Base-by-base conservation (phyloP, 1,140 invertebrate genomes). In the Papilio glaucus region DNA sequence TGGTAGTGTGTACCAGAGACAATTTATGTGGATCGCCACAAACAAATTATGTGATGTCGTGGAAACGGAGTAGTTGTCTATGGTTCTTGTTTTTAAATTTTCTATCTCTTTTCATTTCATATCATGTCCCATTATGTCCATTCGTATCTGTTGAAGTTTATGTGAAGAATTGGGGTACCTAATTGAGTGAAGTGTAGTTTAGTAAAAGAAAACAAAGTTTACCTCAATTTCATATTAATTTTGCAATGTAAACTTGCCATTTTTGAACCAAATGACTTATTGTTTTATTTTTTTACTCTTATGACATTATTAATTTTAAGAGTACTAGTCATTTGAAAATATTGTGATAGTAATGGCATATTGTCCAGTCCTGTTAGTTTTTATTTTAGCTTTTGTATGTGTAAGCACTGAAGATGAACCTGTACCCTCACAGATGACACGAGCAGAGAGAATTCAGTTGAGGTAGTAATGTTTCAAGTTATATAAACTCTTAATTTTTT, bases 341-440 rank as follows among this genome's bases (percentile, higher is more conserved):
- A 82, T 85, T 81, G 84, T 87, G 82, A 82, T 85, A 81, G 87
- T 78, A 83, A 91, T 91, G 88, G 81, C 77, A 77, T 87, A 67
- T 76, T 83, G 86, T 82, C 82, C 81, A 77, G 74, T 86, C 76
- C 73, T 91, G 74, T 79, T 91, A 81, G 77, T 90, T 77, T 82
- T 87, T 84, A 82, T 89, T 79, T 88, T 90, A 74, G 79, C 84
- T 72, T 85, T 87, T 78, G 84, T 86, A 81, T 86, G 81, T 79
- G 89, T 90, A 38, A 91, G 74, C 37, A 85, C 88, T n/a, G 89
- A 90, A 78, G 87, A 91, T 62, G 85, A 88, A 72, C 70, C 72
- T 67, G 49, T 65, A 29, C 42, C 77, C 18, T 74, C 80, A 21
- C 79, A 72, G 24, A 92, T 92, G 90, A 77, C 87, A n/a, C 86